Percentiles rank a stretch among this genome's conserved stretches.
Evolutionary conservation across 2,797 vertebrate genomes (phyloP).

Genomic region (Brotula barbata): DNA sequence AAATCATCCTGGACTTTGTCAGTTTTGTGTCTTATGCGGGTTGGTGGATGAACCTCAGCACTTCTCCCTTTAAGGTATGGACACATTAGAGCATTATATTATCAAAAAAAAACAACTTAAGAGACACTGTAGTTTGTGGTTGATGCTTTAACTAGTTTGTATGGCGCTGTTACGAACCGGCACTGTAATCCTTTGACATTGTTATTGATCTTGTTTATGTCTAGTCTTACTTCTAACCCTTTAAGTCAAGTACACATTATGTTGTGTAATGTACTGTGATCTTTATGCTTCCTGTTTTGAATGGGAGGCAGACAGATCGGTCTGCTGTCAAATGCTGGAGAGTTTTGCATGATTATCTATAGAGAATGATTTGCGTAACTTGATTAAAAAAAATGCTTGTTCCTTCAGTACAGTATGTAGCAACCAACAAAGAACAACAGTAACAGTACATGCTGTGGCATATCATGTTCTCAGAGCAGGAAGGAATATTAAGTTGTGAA

Average conservation of each 20-base stretch:
- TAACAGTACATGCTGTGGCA: slow-evolving; percentile 33
- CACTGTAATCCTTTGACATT: slow-evolving; percentile 12
- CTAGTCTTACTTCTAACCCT: slow-evolving; percentile 29
- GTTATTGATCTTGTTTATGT: slow-evolving; percentile 32
- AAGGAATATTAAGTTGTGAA: slow-evolving; percentile 12
- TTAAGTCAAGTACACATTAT: slow-evolving; percentile 1
- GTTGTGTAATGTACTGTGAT: background rate
- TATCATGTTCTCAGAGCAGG: slow-evolving; percentile 22
- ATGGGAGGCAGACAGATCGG: background rate
- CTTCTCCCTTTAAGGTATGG: slow-evolving; percentile 29
- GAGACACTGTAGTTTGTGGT: slow-evolving; percentile 7
- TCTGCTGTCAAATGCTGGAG: background rate
- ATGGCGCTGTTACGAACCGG: slow-evolving; percentile 5
- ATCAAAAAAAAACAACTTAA: background rate
- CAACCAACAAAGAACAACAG: slow-evolving; percentile 32
- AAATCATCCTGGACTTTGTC: slow-evolving; percentile 15
- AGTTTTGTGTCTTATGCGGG: background rate
- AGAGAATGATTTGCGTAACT: slow-evolving; percentile 59
- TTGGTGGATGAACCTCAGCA: slow-evolving; percentile 9
- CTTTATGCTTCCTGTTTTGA: background rate
- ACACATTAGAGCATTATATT: background rate
- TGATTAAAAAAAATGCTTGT: slow-evolving; percentile 26
- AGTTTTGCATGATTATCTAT: slow-evolving; percentile 58
- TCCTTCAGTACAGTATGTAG: slow-evolving; percentile 29
- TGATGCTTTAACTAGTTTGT: slow-evolving; percentile 20